Evolutionary conservation across 2,113 vertebrate genomes (phyloP).

Genomic region (Cyprinodon tularosa): DNA sequence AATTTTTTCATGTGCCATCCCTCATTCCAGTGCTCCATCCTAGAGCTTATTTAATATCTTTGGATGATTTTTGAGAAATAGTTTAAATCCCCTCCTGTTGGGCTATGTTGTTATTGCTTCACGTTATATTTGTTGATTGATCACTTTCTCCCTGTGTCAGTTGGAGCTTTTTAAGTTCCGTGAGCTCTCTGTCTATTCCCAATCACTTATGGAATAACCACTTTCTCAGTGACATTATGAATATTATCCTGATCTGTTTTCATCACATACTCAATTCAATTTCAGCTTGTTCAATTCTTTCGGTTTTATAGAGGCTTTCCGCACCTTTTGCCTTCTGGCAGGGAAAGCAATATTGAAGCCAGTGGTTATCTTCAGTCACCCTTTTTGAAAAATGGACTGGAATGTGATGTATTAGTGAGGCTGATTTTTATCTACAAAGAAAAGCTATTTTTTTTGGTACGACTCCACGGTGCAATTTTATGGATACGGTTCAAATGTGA

Average conservation of each 20-base stretch:
- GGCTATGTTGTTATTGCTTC: slow-evolving; percentile 38
- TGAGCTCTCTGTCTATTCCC: slow-evolving; percentile 37
- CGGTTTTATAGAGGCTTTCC: slow-evolving; percentile 34
- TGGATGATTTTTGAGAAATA: slow-evolving; percentile 22
- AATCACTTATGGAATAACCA: slow-evolving; percentile 68
- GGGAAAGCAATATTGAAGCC: slow-evolving; percentile 27
- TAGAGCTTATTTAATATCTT: slow-evolving; percentile 19
- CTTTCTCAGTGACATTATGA: slow-evolving; percentile 60
- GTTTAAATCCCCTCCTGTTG: slow-evolving; percentile 27
- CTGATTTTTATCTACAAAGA: slow-evolving; percentile 15
- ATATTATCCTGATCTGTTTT: slow-evolving; percentile 73
- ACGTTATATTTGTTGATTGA: slow-evolving; percentile 53
- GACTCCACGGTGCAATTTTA: not conserved
- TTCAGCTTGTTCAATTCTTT: slow-evolving; percentile 49
- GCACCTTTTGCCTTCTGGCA: slow-evolving; percentile 30
- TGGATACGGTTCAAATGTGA: slow-evolving; percentile 13
- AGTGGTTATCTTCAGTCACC: slow-evolving; percentile 38
- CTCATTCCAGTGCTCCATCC: not conserved
- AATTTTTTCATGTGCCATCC: slow-evolving; percentile 2
- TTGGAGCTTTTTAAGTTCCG: not conserved
- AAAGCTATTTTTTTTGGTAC: slow-evolving; percentile 19
- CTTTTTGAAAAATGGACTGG: slow-evolving; percentile 41
- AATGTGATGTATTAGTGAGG: slow-evolving; percentile 18
- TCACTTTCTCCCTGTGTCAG: slow-evolving; percentile 32
- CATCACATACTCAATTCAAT: slow-evolving; percentile 57